Base-by-base conservation (phyloP, 2,888 invertebrate genomes). In the Aethes cnicana region DNA sequence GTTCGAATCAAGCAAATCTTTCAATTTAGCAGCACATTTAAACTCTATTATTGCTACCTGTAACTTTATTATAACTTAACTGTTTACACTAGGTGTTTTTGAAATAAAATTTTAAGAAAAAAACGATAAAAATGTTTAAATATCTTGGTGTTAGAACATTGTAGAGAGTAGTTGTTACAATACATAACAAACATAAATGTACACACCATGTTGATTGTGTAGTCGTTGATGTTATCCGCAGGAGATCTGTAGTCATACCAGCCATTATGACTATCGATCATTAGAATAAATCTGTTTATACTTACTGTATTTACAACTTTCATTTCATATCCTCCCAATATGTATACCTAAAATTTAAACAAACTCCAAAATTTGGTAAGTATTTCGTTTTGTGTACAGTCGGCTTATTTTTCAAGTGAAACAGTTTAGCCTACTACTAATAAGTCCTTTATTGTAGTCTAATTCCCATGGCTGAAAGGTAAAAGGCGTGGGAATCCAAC, bases 221-320 rank as follows among this genome's bases (percentile, higher is more conserved):
- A 63, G 61, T 60, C 66, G 65, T 72, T 71, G 65, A 59, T 66
- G 66, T 76, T 69, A 55, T 57, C 47, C 28, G 20, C 44, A 62
- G 39, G 25, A 28, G 50, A 81, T 88, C 84, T 74, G 73, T 78
- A 72, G 88, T 90, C 84, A 89, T 88, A 80, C 57, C 90, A 90
- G 90, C 90, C 90, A 90, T 90, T 80, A 75, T 90, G 85, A 89
- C 85, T 80, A 69, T 75, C 81, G 88, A 82, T 86, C 77, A 63
- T 72, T 79, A 74, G 68, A 88, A 81, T 86, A 87, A 81, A 88
- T 71, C 65, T 61, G 63, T 76, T 82, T 85, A 74, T 83, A 84
- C 66, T 63, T 77, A 77, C 68, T 61, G 61, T 68, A 71, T 9
- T 55, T 11, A 49, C 4, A 61, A 48, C 39, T 83, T 78, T 80